Evolutionary conservation across 2,888 invertebrate species (phyloP).

Genomic region (Leptinotarsa tumamoca): DNA sequence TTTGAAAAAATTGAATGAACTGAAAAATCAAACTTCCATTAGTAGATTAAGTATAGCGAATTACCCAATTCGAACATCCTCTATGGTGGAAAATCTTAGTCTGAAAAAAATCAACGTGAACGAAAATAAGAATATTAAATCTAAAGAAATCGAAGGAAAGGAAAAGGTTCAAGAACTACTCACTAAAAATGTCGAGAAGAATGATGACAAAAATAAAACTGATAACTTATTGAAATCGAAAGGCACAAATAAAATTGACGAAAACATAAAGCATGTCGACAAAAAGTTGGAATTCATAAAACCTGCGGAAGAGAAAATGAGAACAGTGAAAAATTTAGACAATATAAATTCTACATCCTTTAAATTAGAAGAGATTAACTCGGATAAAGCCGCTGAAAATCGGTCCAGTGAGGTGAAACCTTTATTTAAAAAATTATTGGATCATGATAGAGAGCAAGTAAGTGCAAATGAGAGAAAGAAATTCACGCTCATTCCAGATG

Average conservation of each 20-base stretch:
- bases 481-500: background rate
- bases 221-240: background rate
- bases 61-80: background rate
- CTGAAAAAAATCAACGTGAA: conserved; percentile 4
- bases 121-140: background rate
- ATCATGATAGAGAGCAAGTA: conserved; percentile 5
- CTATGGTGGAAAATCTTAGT: background rate
- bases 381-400: background rate
- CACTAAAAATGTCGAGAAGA: no score
- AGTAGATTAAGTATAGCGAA: conserved; percentile 21
- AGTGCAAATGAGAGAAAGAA: background rate
- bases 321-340: background rate
- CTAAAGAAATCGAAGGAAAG: background rate
- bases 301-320: no score
- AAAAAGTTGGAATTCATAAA: background rate
- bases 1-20: conserved; percentile 29
- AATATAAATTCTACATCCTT: background rate
- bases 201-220: background rate
- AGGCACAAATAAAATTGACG: conserved; percentile 5
- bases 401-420: background rate
- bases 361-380: background rate
- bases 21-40: conserved; percentile 32
- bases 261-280: background rate
- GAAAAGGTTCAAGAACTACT: background rate
- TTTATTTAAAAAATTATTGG: background rate